Conservation (phyloP, 1,140 invertebrate species). For the Melipona quadrifasciata region DNA sequence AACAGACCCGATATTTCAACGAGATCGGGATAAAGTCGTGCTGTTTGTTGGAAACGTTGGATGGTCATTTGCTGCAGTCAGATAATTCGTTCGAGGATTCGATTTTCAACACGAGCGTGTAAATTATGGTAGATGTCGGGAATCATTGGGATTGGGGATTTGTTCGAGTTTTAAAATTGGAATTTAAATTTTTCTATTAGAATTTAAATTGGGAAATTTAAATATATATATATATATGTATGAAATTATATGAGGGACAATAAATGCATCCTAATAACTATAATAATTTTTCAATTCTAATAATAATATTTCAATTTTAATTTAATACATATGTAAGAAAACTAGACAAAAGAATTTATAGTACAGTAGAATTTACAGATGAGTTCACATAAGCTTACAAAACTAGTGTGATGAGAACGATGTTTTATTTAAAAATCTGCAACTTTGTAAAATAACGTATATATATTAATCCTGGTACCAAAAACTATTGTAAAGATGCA, state of each 20-base stretch:
- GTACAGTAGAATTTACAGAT: too few relatives aligned
- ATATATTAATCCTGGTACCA: neutral
- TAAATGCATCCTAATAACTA: too few relatives aligned
- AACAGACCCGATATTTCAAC: neutral
- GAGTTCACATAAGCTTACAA: neutral
- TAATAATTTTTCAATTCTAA: too few relatives aligned
- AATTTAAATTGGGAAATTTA: neutral
- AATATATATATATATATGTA: too few relatives aligned
- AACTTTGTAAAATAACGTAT: neutral
- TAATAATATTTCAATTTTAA: too few relatives aligned
- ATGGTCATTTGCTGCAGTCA: neutral
- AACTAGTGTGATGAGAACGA: too few relatives aligned
- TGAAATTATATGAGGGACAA: too few relatives aligned
- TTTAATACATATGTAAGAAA: neutral
- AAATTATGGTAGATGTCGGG: neutral
- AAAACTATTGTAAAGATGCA: neutral
- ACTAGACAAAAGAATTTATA: too few relatives aligned
- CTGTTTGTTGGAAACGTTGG: neutral
- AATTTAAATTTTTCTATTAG: neutral
- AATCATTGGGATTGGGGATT: neutral
- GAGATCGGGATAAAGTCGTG: neutral
- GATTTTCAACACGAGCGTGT: neutral
- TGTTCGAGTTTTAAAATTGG: neutral
- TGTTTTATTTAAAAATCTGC: too few relatives aligned
- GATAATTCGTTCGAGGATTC: neutral